Conservation (phyloP, 2,113 vertebrate species). For the Beaufortia kweichowensis region DNA sequence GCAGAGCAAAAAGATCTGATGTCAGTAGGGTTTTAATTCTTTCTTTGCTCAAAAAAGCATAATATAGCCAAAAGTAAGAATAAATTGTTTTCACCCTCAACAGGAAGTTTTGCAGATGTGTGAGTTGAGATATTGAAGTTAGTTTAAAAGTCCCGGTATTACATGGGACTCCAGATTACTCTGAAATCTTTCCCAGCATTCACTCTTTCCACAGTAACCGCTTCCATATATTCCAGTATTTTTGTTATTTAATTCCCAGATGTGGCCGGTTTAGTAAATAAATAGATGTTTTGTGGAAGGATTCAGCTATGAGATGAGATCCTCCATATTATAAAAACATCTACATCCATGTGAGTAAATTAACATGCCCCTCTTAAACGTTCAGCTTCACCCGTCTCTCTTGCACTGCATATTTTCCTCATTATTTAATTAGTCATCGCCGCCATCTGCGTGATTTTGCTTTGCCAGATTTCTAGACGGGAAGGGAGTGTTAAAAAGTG, state of each 20-base stretch:
- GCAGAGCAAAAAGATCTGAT: conserved; percentile 6
- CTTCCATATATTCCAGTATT: neutral
- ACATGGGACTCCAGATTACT: neutral
- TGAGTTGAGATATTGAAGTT: conserved; percentile 11
- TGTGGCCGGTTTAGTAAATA: neutral
- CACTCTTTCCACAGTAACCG: conserved; percentile 8
- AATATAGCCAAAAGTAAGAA: neutral
- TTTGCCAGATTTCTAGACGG: conserved; percentile 19
- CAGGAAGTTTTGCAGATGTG: conserved; percentile 25
- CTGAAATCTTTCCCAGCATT: neutral
- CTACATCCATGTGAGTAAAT: conserved; percentile 20
- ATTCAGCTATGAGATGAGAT: neutral
- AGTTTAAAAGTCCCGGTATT: conserved; percentile 25
- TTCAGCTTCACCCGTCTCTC: conserved; percentile 14
- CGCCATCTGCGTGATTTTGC: conserved; percentile 50
- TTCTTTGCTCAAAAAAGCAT: neutral
- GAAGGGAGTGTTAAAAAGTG: neutral
- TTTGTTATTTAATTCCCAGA: conserved; percentile 13
- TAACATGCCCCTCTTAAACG: neutral
- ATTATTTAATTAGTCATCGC: conserved; percentile 54
- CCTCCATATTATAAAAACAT: conserved; percentile 5
- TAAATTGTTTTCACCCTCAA: conserved; percentile 2
- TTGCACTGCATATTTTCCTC: conserved; percentile 37
- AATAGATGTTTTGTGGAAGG: neutral
- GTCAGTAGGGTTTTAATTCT: neutral